Evolutionary conservation across 2,113 vertebrate genomes (phyloP).

Genomic region (Varanus salvator): DNA sequence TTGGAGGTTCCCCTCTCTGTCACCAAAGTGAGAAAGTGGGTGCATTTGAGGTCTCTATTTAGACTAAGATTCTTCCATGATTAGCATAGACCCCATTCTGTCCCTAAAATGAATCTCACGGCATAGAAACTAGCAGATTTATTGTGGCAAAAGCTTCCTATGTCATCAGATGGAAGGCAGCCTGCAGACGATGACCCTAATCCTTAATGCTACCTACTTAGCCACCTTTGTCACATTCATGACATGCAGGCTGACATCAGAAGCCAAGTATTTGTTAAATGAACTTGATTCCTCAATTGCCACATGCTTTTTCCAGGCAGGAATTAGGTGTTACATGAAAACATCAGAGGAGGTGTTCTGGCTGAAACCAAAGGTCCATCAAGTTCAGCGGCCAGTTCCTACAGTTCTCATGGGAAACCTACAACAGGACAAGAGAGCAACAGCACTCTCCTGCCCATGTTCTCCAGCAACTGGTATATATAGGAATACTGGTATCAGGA

Average conservation of each 20-base stretch:
- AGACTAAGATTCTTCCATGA: neutral
- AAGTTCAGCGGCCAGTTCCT: too few relatives aligned
- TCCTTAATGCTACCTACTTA: neutral
- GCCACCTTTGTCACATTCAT: neutral
- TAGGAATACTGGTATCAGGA: too few relatives aligned
- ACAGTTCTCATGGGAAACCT: too few relatives aligned
- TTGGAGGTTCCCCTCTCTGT: neutral
- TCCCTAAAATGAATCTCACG: neutral
- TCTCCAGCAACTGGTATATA: too few relatives aligned
- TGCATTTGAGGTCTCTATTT: neutral
- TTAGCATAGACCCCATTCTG: neutral
- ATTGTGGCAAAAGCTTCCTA: neutral
- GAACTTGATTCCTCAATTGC: neutral
- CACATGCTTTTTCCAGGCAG: neutral
- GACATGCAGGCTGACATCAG: neutral
- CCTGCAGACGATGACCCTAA: too few relatives aligned
- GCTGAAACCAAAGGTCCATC: too few relatives aligned
- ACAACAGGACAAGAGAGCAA: too few relatives aligned
- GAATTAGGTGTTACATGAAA: neutral
- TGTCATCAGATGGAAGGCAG: neutral
- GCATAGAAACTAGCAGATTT: neutral
- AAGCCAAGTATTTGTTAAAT: neutral
- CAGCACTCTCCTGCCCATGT: too few relatives aligned
- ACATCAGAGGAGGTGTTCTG: too few relatives aligned
- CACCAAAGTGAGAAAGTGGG: neutral